Conservation (phyloP, 2,888 invertebrate genomes). For the Erebia ligea region DNA sequence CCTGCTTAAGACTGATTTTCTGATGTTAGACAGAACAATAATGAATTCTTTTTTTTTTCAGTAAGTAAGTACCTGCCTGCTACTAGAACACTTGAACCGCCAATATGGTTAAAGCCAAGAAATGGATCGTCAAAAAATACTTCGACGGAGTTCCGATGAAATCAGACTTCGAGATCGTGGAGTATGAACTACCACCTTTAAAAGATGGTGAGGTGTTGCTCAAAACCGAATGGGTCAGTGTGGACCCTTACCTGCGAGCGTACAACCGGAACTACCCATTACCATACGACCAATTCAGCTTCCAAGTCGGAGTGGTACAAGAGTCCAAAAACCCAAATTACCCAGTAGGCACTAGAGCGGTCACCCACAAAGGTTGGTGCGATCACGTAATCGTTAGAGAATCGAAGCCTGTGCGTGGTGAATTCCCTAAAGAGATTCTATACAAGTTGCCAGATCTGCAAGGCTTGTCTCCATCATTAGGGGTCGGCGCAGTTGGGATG, state of each 20-base stretch:
- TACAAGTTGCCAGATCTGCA: constrained; percentile 80
- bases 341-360: constrained; percentile 84
- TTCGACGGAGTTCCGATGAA: constrained; percentile 83
- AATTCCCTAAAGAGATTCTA: not conserved
- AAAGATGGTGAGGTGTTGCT: constrained; percentile 78
- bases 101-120: constrained; percentile 78
- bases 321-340: constrained; percentile 84
- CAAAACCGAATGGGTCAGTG: constrained; percentile 57
- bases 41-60: not conserved
- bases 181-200: constrained; percentile 83
- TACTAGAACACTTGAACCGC: not conserved
- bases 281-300: constrained; percentile 51
- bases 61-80: not conserved
- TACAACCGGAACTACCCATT: constrained; percentile 37
- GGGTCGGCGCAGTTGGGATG: constrained; percentile 84
- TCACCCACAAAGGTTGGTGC: constrained; percentile 87
- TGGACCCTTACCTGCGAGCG: constrained; percentile 55
- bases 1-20: not conserved
- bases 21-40: not conserved
- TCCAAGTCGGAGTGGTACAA: constrained; percentile 69
- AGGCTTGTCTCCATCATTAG: constrained; percentile 77
- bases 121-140: constrained; percentile 79
- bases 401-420: not conserved
- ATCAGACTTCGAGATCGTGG: constrained; percentile 82
- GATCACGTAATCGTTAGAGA: constrained; percentile 64